Base-by-base conservation (phyloP, 2,113 vertebrate species). In the Phocoena sinus region DNA sequence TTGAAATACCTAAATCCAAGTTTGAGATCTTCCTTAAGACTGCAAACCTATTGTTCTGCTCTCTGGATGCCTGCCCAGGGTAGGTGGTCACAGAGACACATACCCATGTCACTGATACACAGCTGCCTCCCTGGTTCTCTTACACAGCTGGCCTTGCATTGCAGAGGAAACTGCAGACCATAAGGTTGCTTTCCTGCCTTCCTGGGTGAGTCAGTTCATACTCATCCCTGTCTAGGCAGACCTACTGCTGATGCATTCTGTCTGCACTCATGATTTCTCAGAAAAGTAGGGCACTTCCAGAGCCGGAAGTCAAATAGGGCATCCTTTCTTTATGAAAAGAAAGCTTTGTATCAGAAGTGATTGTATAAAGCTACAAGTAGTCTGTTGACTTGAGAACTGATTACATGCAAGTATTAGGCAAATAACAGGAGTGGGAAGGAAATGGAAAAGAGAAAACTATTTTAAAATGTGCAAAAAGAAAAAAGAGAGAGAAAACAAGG, bases 291-390 rank as follows among this genome's bases (percentile, higher is more conserved):
- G 1, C 14, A 31, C 63, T 10, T 20, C 8, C 38, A 50, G 33
- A 93, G 81, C 3, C 7, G 38, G 10, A 91, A 85, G n/a, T 58
- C 73, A 74, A 94, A 80, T 56, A 56, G 14, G 36, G 9, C 41
- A 67, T 56, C 60, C 56, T 73, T 26, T 26, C 33, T 95, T 77
- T 62, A 65, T 91, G 36, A 88, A 95, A 96, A 79, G 68, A 95
- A 58, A 73, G 0, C 63, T 89, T 71, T 92, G 62, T 56, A 36
- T 2, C 7, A 12, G 89, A 68, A 56, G 12, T 77, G 53, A 63
- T 74, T 87, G 28, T 80, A 50, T 86, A 70, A 68, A 56, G 67
- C 68, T 87, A 13, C 67, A 82, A 53, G 56, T 47, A 58, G 36
- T 56, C 28, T 89, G 21, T 36, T 89, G 84, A 84, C 36, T 89